phyloP scores from a whole-genome alignment of 2,888 invertebrate species.

The Chouioia cunea region DNA sequence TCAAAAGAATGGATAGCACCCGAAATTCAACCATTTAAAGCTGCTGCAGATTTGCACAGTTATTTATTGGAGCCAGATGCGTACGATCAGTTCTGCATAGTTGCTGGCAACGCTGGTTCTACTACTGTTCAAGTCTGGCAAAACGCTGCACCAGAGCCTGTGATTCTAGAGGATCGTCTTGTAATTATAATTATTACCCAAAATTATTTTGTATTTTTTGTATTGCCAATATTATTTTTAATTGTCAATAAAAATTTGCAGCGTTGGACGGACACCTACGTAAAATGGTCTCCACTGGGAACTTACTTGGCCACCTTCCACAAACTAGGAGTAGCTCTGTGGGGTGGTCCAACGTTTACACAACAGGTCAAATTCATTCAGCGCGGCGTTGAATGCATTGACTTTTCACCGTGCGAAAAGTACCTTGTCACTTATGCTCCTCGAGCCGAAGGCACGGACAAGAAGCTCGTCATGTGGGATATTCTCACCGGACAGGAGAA shows the following conservation, averaged over 20 bases:
- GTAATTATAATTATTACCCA: slow-evolving; percentile 68
- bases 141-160: slow-evolving; percentile 90
- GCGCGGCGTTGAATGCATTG: slow-evolving; percentile 91
- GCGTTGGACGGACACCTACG: slow-evolving; percentile 97
- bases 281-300: slow-evolving; percentile 97
- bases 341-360: slow-evolving; percentile 95
- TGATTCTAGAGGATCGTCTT: slow-evolving; percentile 83
- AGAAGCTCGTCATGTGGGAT: slow-evolving; percentile 95
- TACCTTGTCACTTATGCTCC: slow-evolving; percentile 96
- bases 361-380: slow-evolving; percentile 94
- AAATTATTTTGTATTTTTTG: neutral
- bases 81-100: slow-evolving; percentile 94
- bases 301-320: slow-evolving; percentile 98
- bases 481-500: slow-evolving; percentile 94
- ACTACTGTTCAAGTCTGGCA: slow-evolving; percentile 89
- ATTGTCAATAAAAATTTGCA: slow-evolving; percentile 61
- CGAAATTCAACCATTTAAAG: slow-evolving; percentile 87
- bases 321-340: slow-evolving; percentile 93
- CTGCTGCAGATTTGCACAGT: slow-evolving; percentile 92
- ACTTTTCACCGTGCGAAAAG: slow-evolving; percentile 98
- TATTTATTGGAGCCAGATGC: slow-evolving; percentile 95
- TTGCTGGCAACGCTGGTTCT: slow-evolving; percentile 82
- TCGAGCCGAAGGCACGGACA: slow-evolving; percentile 76
- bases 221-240: slow-evolving; percentile 39
- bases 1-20: slow-evolving; percentile 95